A percentile compares a stretch with the other conserved stretches of the same genome.
Conservation (phyloP, 2,797 vertebrate genomes). For the Phyllotis vaccarum region DNA sequence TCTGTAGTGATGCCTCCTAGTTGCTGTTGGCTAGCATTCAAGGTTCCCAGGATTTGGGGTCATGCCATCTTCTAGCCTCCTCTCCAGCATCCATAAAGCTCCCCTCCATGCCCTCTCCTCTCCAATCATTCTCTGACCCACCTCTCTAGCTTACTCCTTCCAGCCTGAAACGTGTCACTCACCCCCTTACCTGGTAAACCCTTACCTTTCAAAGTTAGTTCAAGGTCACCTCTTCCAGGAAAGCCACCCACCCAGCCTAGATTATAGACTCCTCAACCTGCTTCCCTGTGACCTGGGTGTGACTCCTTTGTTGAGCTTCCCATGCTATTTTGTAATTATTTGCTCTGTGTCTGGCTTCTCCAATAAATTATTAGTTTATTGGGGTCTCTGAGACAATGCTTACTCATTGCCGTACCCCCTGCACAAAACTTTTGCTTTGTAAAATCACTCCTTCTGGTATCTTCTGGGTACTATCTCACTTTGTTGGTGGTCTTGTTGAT, state of each 20-base stretch:
- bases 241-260: slow-evolving; percentile 56
- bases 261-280: slow-evolving; percentile 70
- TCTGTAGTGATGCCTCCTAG: neutral
- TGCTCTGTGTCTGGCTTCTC: slow-evolving; percentile 52
- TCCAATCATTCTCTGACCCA: neutral
- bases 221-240: slow-evolving; percentile 51
- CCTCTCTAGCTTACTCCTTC: neutral
- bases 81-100: neutral
- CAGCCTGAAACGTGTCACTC: neutral
- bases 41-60: neutral
- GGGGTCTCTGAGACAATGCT: slow-evolving; percentile 46
- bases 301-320: neutral
- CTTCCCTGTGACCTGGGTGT: neutral
- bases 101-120: neutral
- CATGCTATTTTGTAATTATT: slow-evolving; percentile 62
- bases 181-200: neutral
- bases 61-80: neutral
- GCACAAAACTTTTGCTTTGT: neutral
- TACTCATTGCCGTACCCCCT: neutral
- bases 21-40: neutral
- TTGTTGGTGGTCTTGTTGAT: neutral
- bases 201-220: slow-evolving; percentile 43
- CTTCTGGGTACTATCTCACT: neutral
- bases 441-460: neutral
- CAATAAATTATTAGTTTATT: slow-evolving; percentile 42